phyloP scores from a whole-genome alignment of 2,797 vertebrate species.

The Ctenopoma kingsleyae region DNA sequence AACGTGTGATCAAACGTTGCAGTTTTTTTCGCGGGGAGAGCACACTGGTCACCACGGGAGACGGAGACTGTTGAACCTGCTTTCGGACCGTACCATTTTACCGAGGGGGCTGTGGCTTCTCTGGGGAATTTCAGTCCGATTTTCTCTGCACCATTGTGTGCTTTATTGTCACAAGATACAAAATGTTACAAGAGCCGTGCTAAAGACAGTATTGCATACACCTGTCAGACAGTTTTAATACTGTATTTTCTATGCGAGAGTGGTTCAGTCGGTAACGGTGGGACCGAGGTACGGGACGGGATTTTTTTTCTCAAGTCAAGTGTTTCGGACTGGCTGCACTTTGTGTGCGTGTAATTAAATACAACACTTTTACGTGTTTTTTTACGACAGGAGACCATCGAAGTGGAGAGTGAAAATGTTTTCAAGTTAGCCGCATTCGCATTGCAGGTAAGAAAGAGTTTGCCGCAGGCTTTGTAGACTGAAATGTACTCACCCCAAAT shows the following conservation, averaged over 20 bases:
- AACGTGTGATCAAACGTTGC: constrained; percentile 60
- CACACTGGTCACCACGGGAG: constrained; percentile 72
- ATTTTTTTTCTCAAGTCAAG: constrained; percentile 72
- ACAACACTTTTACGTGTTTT: not conserved
- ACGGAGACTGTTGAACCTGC: constrained; percentile 86
- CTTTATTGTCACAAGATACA: not conserved
- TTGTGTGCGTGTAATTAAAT: constrained; percentile 12
- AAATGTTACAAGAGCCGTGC: not conserved
- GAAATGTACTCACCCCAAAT: constrained; percentile 26
- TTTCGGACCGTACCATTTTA: constrained; percentile 80
- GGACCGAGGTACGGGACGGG: constrained; percentile 83
- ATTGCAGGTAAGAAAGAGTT: constrained; percentile 91
- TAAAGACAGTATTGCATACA: not conserved
- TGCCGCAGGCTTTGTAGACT: constrained; percentile 38
- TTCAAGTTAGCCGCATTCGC: constrained; percentile 95
- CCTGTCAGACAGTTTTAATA: not conserved
- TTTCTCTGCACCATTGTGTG: not conserved
- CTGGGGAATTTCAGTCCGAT: not conserved
- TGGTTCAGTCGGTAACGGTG: constrained; percentile 87
- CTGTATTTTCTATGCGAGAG: constrained; percentile 21
- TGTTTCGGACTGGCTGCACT: constrained; percentile 53
- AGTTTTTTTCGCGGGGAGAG: constrained; percentile 69
- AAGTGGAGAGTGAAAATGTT: constrained; percentile 91
- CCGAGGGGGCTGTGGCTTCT: constrained; percentile 3
- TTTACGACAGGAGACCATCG: constrained; percentile 89